Evolutionary conservation across 1,140 invertebrate genomes (phyloP), one percentile per base, ranked within the genome.

Genomic region (Drosophila jambulina): DNA sequence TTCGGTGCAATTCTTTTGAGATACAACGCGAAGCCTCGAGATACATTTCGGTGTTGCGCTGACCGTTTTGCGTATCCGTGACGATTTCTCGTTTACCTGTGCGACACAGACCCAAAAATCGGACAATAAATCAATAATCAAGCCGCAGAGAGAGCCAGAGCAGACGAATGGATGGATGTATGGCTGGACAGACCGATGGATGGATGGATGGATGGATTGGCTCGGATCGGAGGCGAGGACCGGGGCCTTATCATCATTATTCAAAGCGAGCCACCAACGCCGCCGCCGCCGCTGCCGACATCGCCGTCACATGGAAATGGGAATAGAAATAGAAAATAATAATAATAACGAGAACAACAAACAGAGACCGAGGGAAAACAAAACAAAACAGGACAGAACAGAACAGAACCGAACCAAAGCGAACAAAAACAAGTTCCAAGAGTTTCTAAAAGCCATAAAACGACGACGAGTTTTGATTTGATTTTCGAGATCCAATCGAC

Each of bases 271-370:
- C 82, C 82, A 86, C 82, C 82, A 82, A 86, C 82, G 82, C 82
- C 75, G 75, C 64, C 64, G 27, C 4, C 4, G 32, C 64, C 64
- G 32, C 64, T 61, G 32, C 38, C 61, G 45, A 23, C 74, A 27
- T 9, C 36, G 60, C 57, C 71, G 65, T 40, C 64, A 59, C 76
- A 70, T 81, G 63, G 64, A 75, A 78, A 87, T 88, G 79, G 80
- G 82, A 71, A 84, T 77, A 69, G 61, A 58, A 57, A 71, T 56
- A 69, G 57, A 85, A 80, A 85, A 85, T 85, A 75, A 74, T 75
- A 87, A 88, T 90, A 88, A 88, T 87, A 87, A 87, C 84, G 79
- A 87, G 84, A 87, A 88, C 85, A 65, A 77, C 85, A 88, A 88
- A 87, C 80, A 88, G 63, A 88, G 64, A 77, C 63, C 70, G 69